phyloP scores from a whole-genome alignment of 2,113 vertebrate genomes.

The Carassius gibelio region DNA sequence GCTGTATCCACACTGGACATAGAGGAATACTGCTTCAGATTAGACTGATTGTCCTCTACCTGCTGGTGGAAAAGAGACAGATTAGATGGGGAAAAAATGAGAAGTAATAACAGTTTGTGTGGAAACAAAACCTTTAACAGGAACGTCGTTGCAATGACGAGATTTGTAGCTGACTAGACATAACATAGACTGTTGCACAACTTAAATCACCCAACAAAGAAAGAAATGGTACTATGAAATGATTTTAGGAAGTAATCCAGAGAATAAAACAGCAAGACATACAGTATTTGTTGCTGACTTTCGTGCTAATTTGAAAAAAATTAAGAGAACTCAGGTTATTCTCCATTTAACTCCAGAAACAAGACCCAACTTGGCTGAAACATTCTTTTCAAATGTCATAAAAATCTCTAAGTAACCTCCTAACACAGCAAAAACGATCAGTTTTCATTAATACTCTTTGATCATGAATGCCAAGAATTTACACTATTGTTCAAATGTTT shows the following conservation, averaged over 20 bases:
- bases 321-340: too few relatives aligned
- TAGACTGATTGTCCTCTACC: conserved; percentile 70
- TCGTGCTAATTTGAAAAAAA: too few relatives aligned
- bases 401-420: too few relatives aligned
- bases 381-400: not conserved
- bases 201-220: not conserved
- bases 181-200: not conserved
- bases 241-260: not conserved
- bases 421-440: not conserved
- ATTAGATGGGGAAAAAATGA: not conserved
- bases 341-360: not conserved
- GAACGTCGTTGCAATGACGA: not conserved
- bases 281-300: not conserved
- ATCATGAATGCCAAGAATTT: not conserved
- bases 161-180: conserved; percentile 28
- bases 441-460: not conserved
- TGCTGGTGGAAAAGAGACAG: not conserved
- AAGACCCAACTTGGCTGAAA: not conserved
- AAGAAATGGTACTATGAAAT: not conserved
- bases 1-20: conserved; percentile 89
- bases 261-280: not conserved
- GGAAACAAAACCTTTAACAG: not conserved
- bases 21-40: conserved; percentile 87
- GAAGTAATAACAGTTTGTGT: not conserved
- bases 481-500: not conserved